These are phyloP conservation scores for Syngnathus floridae DNA, from an alignment of 2,113 vertebrate genomes.

Conservation along the genomic window DNA sequence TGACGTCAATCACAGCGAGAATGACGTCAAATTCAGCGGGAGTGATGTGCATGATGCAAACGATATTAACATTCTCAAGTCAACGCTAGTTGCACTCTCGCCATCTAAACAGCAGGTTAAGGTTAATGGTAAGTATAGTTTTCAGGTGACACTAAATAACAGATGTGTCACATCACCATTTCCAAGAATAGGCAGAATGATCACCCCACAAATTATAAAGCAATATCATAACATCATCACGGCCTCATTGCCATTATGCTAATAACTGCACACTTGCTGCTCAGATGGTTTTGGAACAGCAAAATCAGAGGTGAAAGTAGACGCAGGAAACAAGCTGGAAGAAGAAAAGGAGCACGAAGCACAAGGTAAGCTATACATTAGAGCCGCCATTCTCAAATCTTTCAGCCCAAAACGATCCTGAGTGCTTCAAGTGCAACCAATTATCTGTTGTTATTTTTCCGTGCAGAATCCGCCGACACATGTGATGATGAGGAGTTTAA, in stretches of 20 bases:
- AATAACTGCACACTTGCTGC: background rate
- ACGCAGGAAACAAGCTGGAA: background rate
- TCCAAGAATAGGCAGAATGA: background rate
- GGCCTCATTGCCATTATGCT: background rate
- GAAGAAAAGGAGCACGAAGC: no score
- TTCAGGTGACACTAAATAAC: background rate
- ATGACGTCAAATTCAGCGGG: slow-evolving; percentile 7
- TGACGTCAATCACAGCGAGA: background rate
- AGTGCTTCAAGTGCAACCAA: background rate
- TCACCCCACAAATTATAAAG: background rate
- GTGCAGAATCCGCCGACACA: background rate
- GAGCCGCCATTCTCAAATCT: no score
- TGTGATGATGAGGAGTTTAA: background rate
- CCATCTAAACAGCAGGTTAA: background rate
- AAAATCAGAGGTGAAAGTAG: slow-evolving; percentile 2
- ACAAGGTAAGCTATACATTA: no score
- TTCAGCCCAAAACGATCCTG: no score
- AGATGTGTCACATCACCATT: background rate
- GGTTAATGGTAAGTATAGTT: background rate
- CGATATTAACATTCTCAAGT: background rate
- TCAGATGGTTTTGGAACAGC: slow-evolving; percentile 17
- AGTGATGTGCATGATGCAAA: slow-evolving; percentile 4
- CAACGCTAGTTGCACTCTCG: background rate
- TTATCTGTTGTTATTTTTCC: background rate
- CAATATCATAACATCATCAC: background rate